Evolutionary conservation across 1,140 invertebrate species (phyloP).

Genomic region (Drosophila bocki): DNA sequence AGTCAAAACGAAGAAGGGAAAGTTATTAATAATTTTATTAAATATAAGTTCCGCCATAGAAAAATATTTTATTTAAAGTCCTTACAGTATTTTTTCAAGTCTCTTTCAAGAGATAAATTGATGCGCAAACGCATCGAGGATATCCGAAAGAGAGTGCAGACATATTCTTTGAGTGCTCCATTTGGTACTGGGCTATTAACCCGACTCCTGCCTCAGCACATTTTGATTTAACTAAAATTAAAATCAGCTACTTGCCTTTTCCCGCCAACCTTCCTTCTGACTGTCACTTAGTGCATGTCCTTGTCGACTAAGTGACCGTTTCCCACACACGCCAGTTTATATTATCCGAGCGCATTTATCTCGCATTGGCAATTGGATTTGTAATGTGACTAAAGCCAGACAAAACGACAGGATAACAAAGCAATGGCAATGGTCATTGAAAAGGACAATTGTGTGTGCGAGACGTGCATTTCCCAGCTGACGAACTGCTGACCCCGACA

Average conservation of each 20-base stretch:
- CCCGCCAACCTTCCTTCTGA: neutral
- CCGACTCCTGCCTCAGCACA: conserved; percentile 45
- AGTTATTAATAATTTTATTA: too few species aligned
- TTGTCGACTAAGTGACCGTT: conserved; percentile 48
- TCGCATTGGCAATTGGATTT: conserved; percentile 68
- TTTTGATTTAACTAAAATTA: conserved; percentile 67
- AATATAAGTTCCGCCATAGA: too few species aligned
- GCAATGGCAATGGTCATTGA: conserved; percentile 51
- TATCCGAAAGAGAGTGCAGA: neutral
- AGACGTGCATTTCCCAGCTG: conserved; percentile 38
- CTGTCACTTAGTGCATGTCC: conserved; percentile 36
- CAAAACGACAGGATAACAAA: conserved; percentile 57
- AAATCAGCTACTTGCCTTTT: conserved; percentile 51
- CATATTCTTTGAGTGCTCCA: conserved; percentile 16
- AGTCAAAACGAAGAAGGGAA: neutral
- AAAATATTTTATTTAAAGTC: neutral
- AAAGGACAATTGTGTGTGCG: conserved; percentile 54
- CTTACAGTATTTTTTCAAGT: neutral
- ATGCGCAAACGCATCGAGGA: conserved; percentile 23
- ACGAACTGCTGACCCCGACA: conserved; percentile 40
- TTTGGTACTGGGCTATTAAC: conserved; percentile 20
- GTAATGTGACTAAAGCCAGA: conserved; percentile 52
- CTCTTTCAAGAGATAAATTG: neutral
- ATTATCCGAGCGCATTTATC: conserved; percentile 71
- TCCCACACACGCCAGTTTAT: conserved; percentile 50